Evolutionary conservation across 2,113 vertebrate species (phyloP), one percentile per base, ranked within the genome.

Genomic region (Cranoglanis bouderius): DNA sequence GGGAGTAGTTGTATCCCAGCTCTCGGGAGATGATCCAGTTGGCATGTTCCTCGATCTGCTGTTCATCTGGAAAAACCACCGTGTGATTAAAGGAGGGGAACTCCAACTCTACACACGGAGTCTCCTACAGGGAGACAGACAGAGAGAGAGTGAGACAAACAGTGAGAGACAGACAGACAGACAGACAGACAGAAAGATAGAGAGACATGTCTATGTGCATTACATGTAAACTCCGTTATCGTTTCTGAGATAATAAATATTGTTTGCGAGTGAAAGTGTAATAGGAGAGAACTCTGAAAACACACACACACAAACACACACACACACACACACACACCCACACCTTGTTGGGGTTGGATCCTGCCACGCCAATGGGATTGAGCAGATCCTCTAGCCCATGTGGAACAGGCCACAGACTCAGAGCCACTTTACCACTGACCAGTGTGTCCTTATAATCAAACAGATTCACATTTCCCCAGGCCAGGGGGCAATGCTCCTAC

Each of bases 21-120:
- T 96, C 96, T 67, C 95, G 88, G 86, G 95, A 95, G 91, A 96
- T 93, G 92, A 92, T 95, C 95, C 95, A 95, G 93, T 95, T 95
- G 0, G 95, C 95, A 0, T 96, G 96, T 38, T 96, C 95, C 72
- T 96, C 95, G 0, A 95, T 95, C 92, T 96, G 95, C 90, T 94
- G 94, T 65, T 95, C 94, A 7, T 95, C 95, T 7, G 95, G 95
- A 91, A 96, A 96, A 70, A 95, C 89, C 0, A 96, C 94, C 0
- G 92, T 94, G 89, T 95, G 95, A 85, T 93, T 95, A 43, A 96
- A 96, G 94, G 95, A 95, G 80, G 95, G 94, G 88, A 96, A 96
- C 92, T 96, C 95, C 85, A 96, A 90, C 88, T 96, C 96, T 51
- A 96, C 94, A 88, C 96, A 96, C 0, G 95, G 96, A 0, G 95